Percentiles rank a stretch among this genome's conserved stretches.
phyloP scores from a whole-genome alignment of 2,797 vertebrate species.

The Pitangus sulphuratus region DNA sequence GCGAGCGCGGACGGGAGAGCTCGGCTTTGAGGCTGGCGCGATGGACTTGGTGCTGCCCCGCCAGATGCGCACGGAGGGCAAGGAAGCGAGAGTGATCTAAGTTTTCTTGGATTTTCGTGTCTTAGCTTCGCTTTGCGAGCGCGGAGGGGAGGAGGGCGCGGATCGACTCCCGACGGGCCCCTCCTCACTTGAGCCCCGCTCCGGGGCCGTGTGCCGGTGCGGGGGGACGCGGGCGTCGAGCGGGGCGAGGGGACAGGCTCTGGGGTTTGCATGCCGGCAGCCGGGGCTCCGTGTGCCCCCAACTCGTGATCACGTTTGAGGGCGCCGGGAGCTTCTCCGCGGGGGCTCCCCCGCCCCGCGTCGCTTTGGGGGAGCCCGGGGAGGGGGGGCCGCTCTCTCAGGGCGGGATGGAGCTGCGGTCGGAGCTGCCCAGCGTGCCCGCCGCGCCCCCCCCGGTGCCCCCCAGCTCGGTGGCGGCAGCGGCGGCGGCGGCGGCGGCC shows the following conservation, averaged over 20 bases:
- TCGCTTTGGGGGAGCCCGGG: not conserved
- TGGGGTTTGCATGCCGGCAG: not conserved
- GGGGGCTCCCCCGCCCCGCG: not conserved
- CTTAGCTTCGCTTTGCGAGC: not conserved
- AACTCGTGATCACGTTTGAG: not conserved
- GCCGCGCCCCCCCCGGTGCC: slow-evolving; percentile 77
- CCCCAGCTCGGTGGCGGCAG: slow-evolving; percentile 79
- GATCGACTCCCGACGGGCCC: not conserved
- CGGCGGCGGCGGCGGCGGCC: slow-evolving; percentile 73
- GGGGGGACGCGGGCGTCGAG: not conserved
- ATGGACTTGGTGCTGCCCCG: not conserved
- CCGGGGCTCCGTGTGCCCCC: not conserved
- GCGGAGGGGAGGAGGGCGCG: not conserved
- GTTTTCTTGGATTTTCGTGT: not conserved
- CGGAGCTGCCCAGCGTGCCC: slow-evolving; percentile 84
- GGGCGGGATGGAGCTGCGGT: slow-evolving; percentile 88
- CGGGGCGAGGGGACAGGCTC: not conserved
- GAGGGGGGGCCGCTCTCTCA: not conserved
- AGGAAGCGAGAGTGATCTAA: not conserved
- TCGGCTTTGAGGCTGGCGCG: not conserved
- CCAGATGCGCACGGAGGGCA: not conserved
- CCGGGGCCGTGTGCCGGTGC: not conserved
- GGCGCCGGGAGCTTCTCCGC: not conserved
- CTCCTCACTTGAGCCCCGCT: not conserved
- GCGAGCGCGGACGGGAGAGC: not conserved